Evolutionary conservation across 1,140 invertebrate species (phyloP).

Genomic region (Papilio polyxenes): DNA sequence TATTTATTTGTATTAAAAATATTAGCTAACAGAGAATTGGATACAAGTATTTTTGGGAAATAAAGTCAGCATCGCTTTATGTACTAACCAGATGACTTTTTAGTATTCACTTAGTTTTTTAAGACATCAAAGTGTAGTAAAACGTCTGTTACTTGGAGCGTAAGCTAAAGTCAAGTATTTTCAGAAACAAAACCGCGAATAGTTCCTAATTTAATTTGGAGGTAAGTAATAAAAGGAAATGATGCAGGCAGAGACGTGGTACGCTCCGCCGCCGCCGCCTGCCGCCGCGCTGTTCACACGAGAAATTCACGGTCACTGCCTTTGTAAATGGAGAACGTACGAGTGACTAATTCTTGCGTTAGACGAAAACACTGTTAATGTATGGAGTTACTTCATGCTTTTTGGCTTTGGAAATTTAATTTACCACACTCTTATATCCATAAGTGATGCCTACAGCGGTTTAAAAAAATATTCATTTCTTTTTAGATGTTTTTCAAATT

Average conservation of each 20-base stretch:
- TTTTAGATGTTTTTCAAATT: background rate
- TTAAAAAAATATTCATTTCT: slow-evolving; percentile 11
- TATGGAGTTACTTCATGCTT: slow-evolving; percentile 39
- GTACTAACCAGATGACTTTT: background rate
- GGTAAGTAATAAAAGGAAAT: slow-evolving; percentile 55
- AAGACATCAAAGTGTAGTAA: too few relatives aligned
- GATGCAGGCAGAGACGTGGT: slow-evolving; percentile 48
- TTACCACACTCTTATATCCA: slow-evolving; percentile 14
- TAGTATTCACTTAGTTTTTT: background rate
- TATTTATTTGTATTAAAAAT: slow-evolving; percentile 1
- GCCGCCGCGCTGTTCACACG: slow-evolving; percentile 67
- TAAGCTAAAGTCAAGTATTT: background rate
- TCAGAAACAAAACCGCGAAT: slow-evolving; percentile 39
- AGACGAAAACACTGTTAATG: slow-evolving; percentile 65
- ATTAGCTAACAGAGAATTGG: too few relatives aligned
- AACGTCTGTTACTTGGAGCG: background rate
- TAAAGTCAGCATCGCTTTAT: too few relatives aligned
- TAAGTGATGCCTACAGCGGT: slow-evolving; percentile 21
- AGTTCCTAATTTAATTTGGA: slow-evolving; percentile 71
- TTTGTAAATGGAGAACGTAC: slow-evolving; percentile 72
- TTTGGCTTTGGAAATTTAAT: slow-evolving; percentile 27
- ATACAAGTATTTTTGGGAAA: background rate
- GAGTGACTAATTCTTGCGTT: slow-evolving; percentile 62
- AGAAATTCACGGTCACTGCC: slow-evolving; percentile 75
- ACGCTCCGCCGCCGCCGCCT: slow-evolving; percentile 55